A percentile compares a stretch with the other conserved stretches of the same genome.
These are phyloP conservation scores for Aspidapion aeneum DNA, from an alignment of 2,888 invertebrate species.

Conservation along the genomic window DNA sequence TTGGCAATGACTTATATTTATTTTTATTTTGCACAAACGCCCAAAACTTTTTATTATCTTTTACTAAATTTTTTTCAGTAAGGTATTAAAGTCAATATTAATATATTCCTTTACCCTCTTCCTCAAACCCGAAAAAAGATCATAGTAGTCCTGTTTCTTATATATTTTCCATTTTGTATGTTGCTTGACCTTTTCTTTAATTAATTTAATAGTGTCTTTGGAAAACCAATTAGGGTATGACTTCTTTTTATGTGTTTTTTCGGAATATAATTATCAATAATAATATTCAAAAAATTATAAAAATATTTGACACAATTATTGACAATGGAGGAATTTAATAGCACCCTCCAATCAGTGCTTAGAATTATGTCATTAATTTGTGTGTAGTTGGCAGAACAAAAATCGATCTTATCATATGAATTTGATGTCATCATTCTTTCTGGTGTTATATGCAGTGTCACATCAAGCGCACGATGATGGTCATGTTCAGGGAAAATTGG, in stretches of 20 bases:
- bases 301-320: not conserved
- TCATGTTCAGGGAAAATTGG: not conserved
- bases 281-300: not conserved
- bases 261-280: not conserved
- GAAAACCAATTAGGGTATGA: not conserved
- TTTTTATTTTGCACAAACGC: no score
- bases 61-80: no score
- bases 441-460: not conserved
- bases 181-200: not conserved
- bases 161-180: not conserved
- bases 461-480: not conserved
- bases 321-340: not conserved
- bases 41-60: no score
- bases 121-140: not conserved
- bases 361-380: not conserved
- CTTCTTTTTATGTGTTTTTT: not conserved
- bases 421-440: not conserved
- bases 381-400: not conserved
- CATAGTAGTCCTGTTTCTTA: not conserved
- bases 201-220: not conserved
- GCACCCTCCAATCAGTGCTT: not conserved
- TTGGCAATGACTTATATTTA: no score
- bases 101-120: not conserved
- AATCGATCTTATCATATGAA: not conserved
- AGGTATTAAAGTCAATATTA: not conserved